A percentile compares a stretch with the other conserved stretches of the same genome.
These are phyloP conservation scores for Abramis brama DNA, from an alignment of 2,113 vertebrate genomes.

Conservation along the genomic window DNA sequence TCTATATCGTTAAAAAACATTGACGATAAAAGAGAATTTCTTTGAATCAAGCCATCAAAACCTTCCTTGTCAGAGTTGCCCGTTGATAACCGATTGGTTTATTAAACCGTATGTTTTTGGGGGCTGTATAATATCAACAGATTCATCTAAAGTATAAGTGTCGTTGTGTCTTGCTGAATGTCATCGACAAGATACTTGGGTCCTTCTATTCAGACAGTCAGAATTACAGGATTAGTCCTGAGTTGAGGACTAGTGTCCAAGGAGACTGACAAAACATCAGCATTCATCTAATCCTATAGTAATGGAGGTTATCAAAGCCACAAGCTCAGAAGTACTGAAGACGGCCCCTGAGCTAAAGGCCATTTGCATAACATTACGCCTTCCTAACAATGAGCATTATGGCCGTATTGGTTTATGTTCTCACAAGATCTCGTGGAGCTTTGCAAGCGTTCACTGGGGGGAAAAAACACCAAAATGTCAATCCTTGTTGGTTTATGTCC, in stretches of 20 bases:
- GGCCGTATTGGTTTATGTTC: constrained; percentile 78
- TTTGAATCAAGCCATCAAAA: constrained; percentile 25
- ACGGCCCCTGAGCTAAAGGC: constrained; percentile 71
- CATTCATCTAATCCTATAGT: constrained; percentile 84
- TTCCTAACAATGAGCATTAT: constrained; percentile 80
- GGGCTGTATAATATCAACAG: not conserved
- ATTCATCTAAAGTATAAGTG: not conserved
- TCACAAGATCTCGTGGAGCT: constrained; percentile 59
- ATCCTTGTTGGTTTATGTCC: constrained; percentile 62
- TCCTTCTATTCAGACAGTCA: constrained; percentile 61
- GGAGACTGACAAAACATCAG: constrained; percentile 78
- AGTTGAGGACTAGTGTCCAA: constrained; percentile 74
- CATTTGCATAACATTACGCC: constrained; percentile 84
- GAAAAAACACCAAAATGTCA: constrained; percentile 57
- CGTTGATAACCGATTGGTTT: not conserved
- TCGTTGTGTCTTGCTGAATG: not conserved
- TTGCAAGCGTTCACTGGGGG: constrained; percentile 48
- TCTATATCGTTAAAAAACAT: not conserved
- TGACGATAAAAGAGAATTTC: not conserved
- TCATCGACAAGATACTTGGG: constrained; percentile 17
- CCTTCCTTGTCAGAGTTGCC: not conserved
- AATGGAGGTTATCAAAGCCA: constrained; percentile 82
- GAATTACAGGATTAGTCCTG: constrained; percentile 76
- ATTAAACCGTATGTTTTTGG: not conserved
- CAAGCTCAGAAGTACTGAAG: constrained; percentile 78